Conservation (phyloP, 2,888 invertebrate genomes). For the Oscheius sp. region DNA sequence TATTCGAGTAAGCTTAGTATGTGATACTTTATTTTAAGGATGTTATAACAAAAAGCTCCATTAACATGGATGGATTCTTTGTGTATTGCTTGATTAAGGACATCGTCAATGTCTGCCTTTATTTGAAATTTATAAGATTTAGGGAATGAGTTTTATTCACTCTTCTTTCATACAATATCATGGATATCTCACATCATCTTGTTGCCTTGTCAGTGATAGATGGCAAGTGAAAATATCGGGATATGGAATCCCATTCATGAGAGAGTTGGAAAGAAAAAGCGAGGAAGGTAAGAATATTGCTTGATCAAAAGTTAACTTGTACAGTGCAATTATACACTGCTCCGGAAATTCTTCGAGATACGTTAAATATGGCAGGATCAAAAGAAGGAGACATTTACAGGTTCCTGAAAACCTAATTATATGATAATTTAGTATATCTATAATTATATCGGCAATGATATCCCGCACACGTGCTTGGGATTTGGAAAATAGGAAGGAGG, state of each 20-base stretch:
- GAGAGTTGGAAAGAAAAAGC: slow-evolving; percentile 40
- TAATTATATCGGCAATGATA: slow-evolving; percentile 51
- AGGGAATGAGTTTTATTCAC: slow-evolving; percentile 53
- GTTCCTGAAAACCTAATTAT: slow-evolving; percentile 16
- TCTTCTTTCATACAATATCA: slow-evolving; percentile 42
- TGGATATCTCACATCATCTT: slow-evolving; percentile 46
- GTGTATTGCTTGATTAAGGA: slow-evolving; percentile 52
- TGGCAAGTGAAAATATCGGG: slow-evolving; percentile 62
- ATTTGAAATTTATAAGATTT: slow-evolving; percentile 11
- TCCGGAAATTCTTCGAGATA: slow-evolving; percentile 57
- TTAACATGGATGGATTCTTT: slow-evolving; percentile 54
- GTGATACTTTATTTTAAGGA: slow-evolving; percentile 30
- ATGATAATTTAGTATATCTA: slow-evolving; percentile 56
- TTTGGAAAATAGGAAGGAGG: slow-evolving; percentile 55
- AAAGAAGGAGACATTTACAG: slow-evolving; percentile 46
- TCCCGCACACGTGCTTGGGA: slow-evolving; percentile 52
- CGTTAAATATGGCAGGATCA: slow-evolving; percentile 36
- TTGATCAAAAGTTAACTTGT: slow-evolving; percentile 6
- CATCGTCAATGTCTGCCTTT: slow-evolving; percentile 38
- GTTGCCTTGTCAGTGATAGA: slow-evolving; percentile 55
- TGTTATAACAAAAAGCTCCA: slow-evolving; percentile 46
- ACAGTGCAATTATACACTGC: slow-evolving; percentile 60
- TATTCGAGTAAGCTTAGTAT: slow-evolving; percentile 22
- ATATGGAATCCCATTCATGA: slow-evolving; percentile 51
- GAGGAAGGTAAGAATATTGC: slow-evolving; percentile 32